These are phyloP conservation scores for Plemyria rubiginata DNA, from an alignment of 2,888 invertebrate species.

Conservation along the genomic window DNA sequence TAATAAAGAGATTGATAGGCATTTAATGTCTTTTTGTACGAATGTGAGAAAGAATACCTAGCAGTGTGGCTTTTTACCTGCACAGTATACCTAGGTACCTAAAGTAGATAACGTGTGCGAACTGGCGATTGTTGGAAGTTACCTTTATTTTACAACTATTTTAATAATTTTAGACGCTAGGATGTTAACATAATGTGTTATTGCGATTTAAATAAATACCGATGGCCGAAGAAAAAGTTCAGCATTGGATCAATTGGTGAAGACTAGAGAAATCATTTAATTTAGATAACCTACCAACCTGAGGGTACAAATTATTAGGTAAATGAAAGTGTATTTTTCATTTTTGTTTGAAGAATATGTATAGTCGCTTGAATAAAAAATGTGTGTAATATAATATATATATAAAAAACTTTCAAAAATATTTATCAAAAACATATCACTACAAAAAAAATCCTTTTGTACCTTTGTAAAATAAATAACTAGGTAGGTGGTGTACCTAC, in stretches of 20 bases:
- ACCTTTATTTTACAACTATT: conserved; percentile 82
- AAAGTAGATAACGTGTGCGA: conserved; percentile 28
- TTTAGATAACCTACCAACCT: neutral
- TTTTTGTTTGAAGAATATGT: conserved; percentile 8
- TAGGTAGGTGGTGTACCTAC: neutral
- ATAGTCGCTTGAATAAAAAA: neutral
- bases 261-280: neutral
- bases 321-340: conserved; percentile 4
- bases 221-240: conserved; percentile 77
- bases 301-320: conserved; percentile 21
- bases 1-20: conserved; percentile 66
- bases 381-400: conserved; percentile 1
- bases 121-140: conserved; percentile 73
- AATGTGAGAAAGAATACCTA: conserved; percentile 44
- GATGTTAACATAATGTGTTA: conserved; percentile 74
- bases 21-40: conserved; percentile 71
- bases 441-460: conserved; percentile 31
- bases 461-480: neutral
- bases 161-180: conserved; percentile 76
- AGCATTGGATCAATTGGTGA: conserved; percentile 57
- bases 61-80: conserved; percentile 17
- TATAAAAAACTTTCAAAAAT: neutral
- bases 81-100: conserved; percentile 11
- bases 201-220: conserved; percentile 58
- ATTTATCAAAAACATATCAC: conserved; percentile 40